A percentile compares a stretch with the other conserved stretches of the same genome.
Conservation (phyloP, 2,113 vertebrate species). For the Monopterus albus region DNA sequence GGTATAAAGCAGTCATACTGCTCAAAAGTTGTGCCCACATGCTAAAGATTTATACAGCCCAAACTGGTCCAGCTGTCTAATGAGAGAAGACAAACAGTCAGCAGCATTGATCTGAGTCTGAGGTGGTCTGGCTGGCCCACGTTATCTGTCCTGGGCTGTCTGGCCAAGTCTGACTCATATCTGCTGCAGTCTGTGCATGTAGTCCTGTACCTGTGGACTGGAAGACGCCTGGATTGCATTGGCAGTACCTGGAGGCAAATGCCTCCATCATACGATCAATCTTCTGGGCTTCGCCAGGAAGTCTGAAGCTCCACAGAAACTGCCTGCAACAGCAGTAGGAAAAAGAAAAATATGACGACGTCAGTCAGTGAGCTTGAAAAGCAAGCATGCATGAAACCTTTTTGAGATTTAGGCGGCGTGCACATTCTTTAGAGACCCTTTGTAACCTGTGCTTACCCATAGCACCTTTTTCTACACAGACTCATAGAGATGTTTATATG, state of each 20-base stretch:
- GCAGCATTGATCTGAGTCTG: conserved; percentile 48
- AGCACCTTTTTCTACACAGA: too few relatives aligned
- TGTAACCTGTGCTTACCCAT: too few relatives aligned
- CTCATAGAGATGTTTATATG: too few relatives aligned
- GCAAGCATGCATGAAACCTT: too few relatives aligned
- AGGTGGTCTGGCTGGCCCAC: conserved; percentile 34
- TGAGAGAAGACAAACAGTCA: conserved; percentile 26
- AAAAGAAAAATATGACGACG: neutral
- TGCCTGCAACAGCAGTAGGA: conserved; percentile 82
- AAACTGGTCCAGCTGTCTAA: conserved; percentile 27
- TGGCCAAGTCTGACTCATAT: conserved; percentile 53
- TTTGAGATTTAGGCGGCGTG: too few relatives aligned
- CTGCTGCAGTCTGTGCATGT: conserved; percentile 22
- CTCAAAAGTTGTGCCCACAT: neutral
- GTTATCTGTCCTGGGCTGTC: conserved; percentile 33
- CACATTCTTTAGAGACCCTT: too few relatives aligned
- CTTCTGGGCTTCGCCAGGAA: conserved; percentile 97
- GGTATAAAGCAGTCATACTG: neutral
- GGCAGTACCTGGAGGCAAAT: conserved; percentile 96
- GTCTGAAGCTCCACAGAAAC: conserved; percentile 98
- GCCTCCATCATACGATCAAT: conserved; percentile 99
- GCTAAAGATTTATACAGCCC: conserved; percentile 8
- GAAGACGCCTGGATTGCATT: conserved; percentile 97
- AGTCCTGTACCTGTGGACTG: conserved; percentile 92
- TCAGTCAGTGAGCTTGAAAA: too few relatives aligned